Base-by-base conservation (phyloP, 2,888 invertebrate species). In the Eupithecia exiguata region DNA sequence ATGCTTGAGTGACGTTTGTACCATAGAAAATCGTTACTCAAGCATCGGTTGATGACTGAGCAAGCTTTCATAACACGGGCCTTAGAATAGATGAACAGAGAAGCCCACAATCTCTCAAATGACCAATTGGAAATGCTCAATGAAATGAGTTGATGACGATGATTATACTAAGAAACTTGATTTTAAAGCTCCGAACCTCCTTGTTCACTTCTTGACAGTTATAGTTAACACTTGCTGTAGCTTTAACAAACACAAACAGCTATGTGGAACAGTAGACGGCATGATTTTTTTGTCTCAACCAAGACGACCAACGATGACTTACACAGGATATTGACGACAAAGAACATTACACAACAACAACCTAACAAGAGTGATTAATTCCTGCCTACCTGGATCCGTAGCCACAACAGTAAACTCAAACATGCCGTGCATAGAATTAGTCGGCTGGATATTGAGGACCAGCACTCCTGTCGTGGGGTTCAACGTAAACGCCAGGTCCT, bases 361-460 rank as follows among this genome's bases (percentile, higher is more conserved):
- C 61, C 12, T 14, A 61, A 30, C 35, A 62, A 62, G 62, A 7
- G 7, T 35, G 49, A 18, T 25, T 30, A 1, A 21, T 16, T 49
- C 74, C 61, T 70, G 49, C 74, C 46, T 86, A 95, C 95, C 90
- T 74, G 91, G 80, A 82, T 96, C 96, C 5, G 86, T 86, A 9
- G 96, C 96, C 1, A 87, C 78, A 14, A 96, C 92, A 53, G 92
- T 79, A 79, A 96, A 96, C 79, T 92, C 91, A 82, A 96, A 96
- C 91, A 95, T 95, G 74, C 96, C 96, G 38, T 91, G 91, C 96
- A 96, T 96, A 70, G 90, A 89, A 10, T 88, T 86, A 1, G 92
- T 91, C 3, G 95, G 95, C 77, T 91, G 89, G 69, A 96, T 95
- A 81, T 92, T 93, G 35, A 96, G 88, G 0, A 82, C 86, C 25